phyloP scores from a whole-genome alignment of 2,888 invertebrate genomes.

The Choristoneura rosaceana region DNA sequence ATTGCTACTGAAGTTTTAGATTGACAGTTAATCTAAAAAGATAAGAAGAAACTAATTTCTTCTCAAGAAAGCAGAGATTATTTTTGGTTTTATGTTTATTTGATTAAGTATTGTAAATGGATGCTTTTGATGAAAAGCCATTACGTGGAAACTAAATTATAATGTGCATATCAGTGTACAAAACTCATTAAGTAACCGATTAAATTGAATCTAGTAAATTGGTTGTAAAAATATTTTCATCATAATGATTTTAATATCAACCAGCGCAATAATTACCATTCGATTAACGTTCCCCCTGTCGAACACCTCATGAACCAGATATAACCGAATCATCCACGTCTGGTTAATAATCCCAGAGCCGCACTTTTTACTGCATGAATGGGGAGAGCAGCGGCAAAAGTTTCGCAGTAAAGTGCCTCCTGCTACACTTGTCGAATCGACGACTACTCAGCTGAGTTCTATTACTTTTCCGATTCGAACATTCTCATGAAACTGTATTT shows the following conservation, averaged over 20 bases:
- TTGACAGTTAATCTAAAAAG: constrained; percentile 12
- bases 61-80: neutral
- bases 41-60: neutral
- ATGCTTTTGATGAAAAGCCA: neutral
- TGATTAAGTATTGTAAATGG: neutral
- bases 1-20: constrained; percentile 17
- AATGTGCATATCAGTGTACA: neutral
- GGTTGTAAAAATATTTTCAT: neutral
- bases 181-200: neutral
- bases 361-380: constrained; percentile 51
- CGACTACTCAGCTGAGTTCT: constrained; percentile 49
- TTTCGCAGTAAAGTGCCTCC: constrained; percentile 53
- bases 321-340: constrained; percentile 47
- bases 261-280: neutral
- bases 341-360: constrained; percentile 47
- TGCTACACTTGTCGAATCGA: constrained; percentile 53
- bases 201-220: neutral
- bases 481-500: constrained; percentile 54
- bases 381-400: constrained; percentile 47
- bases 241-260: neutral
- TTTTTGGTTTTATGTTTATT: neutral
- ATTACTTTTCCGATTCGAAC: constrained; percentile 49
- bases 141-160: neutral
- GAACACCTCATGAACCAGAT: constrained; percentile 13
- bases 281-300: constrained; percentile 10